These are phyloP conservation scores for Panthera tigris DNA, from an alignment of 2,113 vertebrate species.

Conservation along the genomic window DNA sequence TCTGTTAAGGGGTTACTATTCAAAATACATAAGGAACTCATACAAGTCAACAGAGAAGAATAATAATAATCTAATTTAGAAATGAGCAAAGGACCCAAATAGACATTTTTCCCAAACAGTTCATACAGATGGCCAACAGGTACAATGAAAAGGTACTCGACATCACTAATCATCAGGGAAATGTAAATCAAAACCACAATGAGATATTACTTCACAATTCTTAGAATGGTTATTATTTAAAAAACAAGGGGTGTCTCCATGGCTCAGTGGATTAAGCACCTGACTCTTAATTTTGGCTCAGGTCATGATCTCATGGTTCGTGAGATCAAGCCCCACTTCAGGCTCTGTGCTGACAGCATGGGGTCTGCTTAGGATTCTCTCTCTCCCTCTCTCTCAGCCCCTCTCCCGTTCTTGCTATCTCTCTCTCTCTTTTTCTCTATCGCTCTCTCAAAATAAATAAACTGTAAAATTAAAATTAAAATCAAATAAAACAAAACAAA, in stretches of 20 bases:
- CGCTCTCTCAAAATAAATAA: neutral
- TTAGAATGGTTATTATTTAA: neutral
- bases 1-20: neutral
- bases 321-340: neutral
- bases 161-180: neutral
- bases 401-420: neutral
- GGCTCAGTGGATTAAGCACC: neutral
- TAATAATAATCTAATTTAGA: neutral
- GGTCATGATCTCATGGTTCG: neutral
- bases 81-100: neutral
- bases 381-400: neutral
- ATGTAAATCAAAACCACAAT: neutral
- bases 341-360: neutral
- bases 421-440: neutral
- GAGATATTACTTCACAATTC: neutral
- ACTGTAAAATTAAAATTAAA: too few species aligned
- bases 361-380: neutral
- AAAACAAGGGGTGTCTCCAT: neutral
- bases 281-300: neutral
- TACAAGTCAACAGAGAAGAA: neutral
- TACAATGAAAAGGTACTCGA: neutral
- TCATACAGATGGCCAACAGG: neutral
- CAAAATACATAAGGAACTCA: neutral
- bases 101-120: neutral
- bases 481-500: too few species aligned